Percentiles rank a stretch among this genome's conserved stretches.
Conservation (phyloP, 2,113 vertebrate species). For the Rafetus swinhoei region DNA sequence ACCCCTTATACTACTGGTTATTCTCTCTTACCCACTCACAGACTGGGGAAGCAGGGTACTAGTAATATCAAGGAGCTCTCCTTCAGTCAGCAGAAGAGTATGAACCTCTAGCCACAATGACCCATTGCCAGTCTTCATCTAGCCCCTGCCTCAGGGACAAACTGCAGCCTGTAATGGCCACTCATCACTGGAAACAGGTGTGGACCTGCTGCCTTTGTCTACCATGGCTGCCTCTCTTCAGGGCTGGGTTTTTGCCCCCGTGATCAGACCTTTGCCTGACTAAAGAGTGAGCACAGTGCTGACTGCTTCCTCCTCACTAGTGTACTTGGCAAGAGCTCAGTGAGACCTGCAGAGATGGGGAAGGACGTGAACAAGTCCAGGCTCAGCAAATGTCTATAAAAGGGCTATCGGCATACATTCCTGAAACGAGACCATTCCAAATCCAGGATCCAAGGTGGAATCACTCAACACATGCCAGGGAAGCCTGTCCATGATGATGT, state of each 20-base stretch:
- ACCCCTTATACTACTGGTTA: too few species aligned
- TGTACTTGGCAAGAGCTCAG: neutral
- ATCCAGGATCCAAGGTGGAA: too few species aligned
- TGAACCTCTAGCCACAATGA: neutral
- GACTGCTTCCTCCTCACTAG: neutral
- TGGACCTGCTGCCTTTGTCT: too few species aligned
- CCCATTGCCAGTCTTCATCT: too few species aligned
- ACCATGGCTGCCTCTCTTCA: too few species aligned
- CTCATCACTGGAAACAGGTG: too few species aligned
- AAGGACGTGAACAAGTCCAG: neutral
- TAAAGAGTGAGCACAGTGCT: neutral
- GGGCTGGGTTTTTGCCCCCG: neutral
- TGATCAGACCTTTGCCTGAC: slow-evolving; percentile 5
- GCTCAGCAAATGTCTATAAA: neutral
- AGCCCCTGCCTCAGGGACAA: too few species aligned
- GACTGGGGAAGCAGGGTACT: too few species aligned
- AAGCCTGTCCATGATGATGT: too few species aligned
- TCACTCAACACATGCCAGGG: too few species aligned
- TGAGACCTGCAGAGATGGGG: neutral
- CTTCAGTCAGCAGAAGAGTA: neutral
- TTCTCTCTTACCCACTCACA: too few species aligned
- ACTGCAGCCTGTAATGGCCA: too few species aligned
- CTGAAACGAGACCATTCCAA: neutral
- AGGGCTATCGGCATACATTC: neutral
- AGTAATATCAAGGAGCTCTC: neutral